phyloP scores from a whole-genome alignment of 2,797 vertebrate genomes.

The Microhierax caerulescens region DNA sequence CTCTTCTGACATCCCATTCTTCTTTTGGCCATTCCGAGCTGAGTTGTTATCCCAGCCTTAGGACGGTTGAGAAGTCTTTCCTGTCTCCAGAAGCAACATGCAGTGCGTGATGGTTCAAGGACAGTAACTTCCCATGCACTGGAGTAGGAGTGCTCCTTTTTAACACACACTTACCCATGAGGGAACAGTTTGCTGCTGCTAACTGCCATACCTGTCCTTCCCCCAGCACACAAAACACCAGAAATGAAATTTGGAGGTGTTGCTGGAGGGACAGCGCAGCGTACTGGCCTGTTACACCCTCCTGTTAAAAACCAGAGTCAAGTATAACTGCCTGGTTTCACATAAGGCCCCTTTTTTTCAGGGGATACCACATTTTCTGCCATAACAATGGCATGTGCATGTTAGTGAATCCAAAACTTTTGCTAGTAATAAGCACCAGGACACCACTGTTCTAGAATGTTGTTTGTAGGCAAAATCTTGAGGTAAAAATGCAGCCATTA shows the following conservation, averaged over 20 bases:
- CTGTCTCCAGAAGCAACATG: background rate
- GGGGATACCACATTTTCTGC: background rate
- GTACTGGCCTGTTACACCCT: background rate
- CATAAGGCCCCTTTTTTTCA: background rate
- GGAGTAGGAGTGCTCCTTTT: background rate
- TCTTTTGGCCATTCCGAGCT: background rate
- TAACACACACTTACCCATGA: background rate
- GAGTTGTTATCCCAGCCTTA: background rate
- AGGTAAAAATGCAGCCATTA: background rate
- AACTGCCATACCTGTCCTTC: background rate
- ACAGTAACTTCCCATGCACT: background rate
- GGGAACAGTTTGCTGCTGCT: background rate
- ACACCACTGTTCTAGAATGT: background rate
- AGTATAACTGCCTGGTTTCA: background rate
- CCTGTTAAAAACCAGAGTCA: background rate
- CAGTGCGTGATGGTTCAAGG: background rate
- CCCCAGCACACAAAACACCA: background rate
- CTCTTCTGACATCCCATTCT: background rate
- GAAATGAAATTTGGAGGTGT: background rate
- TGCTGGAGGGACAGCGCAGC: background rate
- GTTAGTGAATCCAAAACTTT: background rate
- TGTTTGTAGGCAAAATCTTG: background rate
- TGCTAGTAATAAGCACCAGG: background rate
- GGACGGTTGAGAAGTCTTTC: background rate
- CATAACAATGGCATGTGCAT: fast-evolving